Conservation (phyloP, 2,113 vertebrate species). For the Lepus timidus region DNA sequence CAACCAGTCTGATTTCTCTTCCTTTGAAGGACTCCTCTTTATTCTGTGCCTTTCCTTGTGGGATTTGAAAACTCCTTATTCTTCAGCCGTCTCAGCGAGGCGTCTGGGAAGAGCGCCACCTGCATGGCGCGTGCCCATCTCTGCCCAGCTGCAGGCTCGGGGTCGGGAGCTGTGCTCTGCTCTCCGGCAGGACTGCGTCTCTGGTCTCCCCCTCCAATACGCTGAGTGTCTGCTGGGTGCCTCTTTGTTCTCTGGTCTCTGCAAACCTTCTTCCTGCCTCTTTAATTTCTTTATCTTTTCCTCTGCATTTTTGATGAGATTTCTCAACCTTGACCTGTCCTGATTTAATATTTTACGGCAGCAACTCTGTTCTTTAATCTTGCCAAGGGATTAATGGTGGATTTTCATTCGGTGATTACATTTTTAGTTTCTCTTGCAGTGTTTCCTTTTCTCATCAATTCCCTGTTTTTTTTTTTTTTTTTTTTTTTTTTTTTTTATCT, state of each 20-base stretch:
- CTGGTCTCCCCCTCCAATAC: not conserved
- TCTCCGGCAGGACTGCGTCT: not conserved
- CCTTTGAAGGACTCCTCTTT: not conserved
- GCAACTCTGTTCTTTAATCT: slow-evolving; percentile 72
- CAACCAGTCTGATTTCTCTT: slow-evolving; percentile 21
- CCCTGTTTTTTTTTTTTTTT: slow-evolving; percentile 51
- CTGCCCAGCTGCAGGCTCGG: not conserved
- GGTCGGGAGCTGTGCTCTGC: not conserved
- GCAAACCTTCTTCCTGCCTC: slow-evolving; percentile 48
- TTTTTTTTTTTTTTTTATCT: slow-evolving; percentile 11
- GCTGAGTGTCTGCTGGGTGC: not conserved
- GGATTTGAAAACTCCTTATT: not conserved
- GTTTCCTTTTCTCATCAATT: slow-evolving; percentile 76
- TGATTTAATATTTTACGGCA: slow-evolving; percentile 75
- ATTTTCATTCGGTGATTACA: slow-evolving; percentile 80
- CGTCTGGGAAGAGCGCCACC: not conserved
- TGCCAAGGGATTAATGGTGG: slow-evolving; percentile 72
- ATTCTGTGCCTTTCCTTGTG: not conserved
- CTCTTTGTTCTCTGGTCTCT: not conserved
- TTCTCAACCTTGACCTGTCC: slow-evolving; percentile 77
- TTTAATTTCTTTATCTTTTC: slow-evolving; percentile 71
- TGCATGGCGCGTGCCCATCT: not conserved
- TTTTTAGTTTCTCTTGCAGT: slow-evolving; percentile 74
- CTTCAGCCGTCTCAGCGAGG: slow-evolving; percentile 30
- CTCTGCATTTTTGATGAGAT: slow-evolving; percentile 71